Evolutionary conservation across 2,797 vertebrate genomes (phyloP), one percentile per base, ranked within the genome.

Genomic region (Neostethus bicornis): DNA sequence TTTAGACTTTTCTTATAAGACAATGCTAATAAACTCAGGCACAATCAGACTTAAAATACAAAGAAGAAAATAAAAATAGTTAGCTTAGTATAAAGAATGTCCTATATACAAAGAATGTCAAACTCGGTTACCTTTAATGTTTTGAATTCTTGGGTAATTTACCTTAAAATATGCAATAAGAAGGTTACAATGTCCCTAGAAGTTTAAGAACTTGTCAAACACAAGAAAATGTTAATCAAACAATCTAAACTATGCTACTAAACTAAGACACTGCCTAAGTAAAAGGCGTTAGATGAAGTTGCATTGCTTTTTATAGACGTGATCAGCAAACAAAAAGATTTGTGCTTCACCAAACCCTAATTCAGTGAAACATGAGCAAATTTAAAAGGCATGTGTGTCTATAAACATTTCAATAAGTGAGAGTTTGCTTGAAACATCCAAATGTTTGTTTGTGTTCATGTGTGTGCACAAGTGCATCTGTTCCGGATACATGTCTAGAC

Each of bases 401-500:
- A 20, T 25, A 39, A 42, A 44, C 47, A 66, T 35, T 23, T 35
- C 23, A 63, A 57, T 47, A 11, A 1, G 11, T 43, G 23, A 31
- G 37, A 66, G 25, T 54, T 23, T 57, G 32, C 9, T 32, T 29
- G 38, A 76, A 67, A 51, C 62, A 72, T 16, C 47, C 17, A 47
- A 44, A 37, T 62, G 54, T 44, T 66, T 64, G 10, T 32, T 31
- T 41, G 47, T 48, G 16, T 46, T 34, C 41, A 29, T 35, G 10
- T 35, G n/a, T 39, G 17, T 44, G 20, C 21, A 32, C 10, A 35
- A 39, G 31, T 34, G 70, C 61, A 68, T 86, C 57, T 77, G 83
- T 67, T 79, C 63, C 61, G 51, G 75, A 83, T 76, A 70, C 42
- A 16, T 61, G 77, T 88, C 85, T 85, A 90, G 86, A 88, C 85